Conservation (phyloP, 2,888 invertebrate genomes). For the Amaurobius ferox region DNA sequence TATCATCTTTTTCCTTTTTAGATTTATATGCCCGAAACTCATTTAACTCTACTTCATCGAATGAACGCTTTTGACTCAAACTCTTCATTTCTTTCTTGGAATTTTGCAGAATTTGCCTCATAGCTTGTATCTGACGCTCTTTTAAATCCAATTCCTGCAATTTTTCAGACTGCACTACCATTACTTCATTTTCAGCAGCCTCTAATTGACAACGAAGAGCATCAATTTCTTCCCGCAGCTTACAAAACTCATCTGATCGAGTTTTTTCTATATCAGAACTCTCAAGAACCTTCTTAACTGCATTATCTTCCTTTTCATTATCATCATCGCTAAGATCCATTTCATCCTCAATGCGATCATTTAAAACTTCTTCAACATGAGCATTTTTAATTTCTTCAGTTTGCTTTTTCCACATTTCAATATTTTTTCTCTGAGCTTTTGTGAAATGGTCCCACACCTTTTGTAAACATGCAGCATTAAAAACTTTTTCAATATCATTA, state of each 20-base stretch:
- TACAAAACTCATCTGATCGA: slow-evolving; percentile 1
- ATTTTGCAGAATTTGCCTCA: slow-evolving; percentile 82
- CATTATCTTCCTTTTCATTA: slow-evolving; percentile 78
- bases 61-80: slow-evolving; percentile 28
- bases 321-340: slow-evolving; percentile 92
- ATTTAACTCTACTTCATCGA: slow-evolving; percentile 38
- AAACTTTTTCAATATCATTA: slow-evolving; percentile 99
- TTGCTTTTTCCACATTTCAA: slow-evolving; percentile 98
- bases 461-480: slow-evolving; percentile 96
- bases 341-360: slow-evolving; percentile 86
- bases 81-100: slow-evolving; percentile 77
- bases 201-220: slow-evolving; percentile 92
- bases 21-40: background rate
- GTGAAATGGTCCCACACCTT: slow-evolving; percentile 99
- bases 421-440: slow-evolving; percentile 98
- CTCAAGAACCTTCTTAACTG: background rate
- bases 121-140: slow-evolving; percentile 88
- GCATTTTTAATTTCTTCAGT: slow-evolving; percentile 87
- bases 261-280: background rate
- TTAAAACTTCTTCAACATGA: slow-evolving; percentile 83
- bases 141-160: slow-evolving; percentile 88
- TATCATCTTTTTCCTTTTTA: background rate
- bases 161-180: slow-evolving; percentile 88
- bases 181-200: slow-evolving; percentile 95
- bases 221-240: slow-evolving; percentile 87